These are phyloP conservation scores for Elgonia sp. DNA, from an alignment of 2,888 invertebrate genomes.

Conservation along the genomic window DNA sequence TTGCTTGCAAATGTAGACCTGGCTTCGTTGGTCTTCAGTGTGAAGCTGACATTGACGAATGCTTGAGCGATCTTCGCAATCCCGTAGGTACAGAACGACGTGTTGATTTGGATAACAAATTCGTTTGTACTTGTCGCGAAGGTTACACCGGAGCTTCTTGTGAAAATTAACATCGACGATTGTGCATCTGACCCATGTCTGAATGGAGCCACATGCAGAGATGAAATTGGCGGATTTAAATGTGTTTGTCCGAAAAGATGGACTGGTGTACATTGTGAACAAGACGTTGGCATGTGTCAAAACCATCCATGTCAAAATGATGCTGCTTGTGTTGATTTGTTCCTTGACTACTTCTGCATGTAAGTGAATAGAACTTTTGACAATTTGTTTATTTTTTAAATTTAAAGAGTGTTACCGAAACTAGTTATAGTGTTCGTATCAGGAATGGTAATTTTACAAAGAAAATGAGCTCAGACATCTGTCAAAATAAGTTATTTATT, in stretches of 20 bases:
- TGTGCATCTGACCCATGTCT: conserved; percentile 95
- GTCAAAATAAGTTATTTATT: too few relatives aligned
- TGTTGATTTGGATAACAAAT: conserved; percentile 95
- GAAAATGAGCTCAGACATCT: too few relatives aligned
- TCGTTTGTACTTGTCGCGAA: conserved; percentile 94
- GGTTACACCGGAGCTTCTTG: conserved; percentile 95
- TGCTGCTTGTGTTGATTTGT: conserved; percentile 95
- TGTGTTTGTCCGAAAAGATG: conserved; percentile 95
- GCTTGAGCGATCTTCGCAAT: conserved; percentile 96
- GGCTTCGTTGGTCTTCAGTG: conserved; percentile 97
- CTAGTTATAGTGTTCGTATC: too few relatives aligned
- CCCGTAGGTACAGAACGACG: conserved; percentile 96
- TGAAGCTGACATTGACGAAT: conserved; percentile 97
- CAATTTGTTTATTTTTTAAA: too few relatives aligned
- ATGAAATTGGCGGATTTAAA: conserved; percentile 94
- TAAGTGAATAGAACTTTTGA: too few relatives aligned
- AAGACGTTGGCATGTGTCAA: conserved; percentile 95
- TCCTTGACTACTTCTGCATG: conserved; percentile 97
- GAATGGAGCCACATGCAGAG: conserved; percentile 95
- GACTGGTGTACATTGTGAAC: conserved; percentile 95
- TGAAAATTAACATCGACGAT: conserved; percentile 95
- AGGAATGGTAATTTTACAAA: too few relatives aligned
- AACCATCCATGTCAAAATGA: too few relatives aligned
- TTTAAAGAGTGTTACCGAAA: too few relatives aligned
- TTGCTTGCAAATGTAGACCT: conserved; percentile 96